Evolutionary conservation across 2,113 vertebrate genomes (phyloP), one percentile per base, ranked within the genome.

Genomic region (Syngnathoides biaculeatus): DNA sequence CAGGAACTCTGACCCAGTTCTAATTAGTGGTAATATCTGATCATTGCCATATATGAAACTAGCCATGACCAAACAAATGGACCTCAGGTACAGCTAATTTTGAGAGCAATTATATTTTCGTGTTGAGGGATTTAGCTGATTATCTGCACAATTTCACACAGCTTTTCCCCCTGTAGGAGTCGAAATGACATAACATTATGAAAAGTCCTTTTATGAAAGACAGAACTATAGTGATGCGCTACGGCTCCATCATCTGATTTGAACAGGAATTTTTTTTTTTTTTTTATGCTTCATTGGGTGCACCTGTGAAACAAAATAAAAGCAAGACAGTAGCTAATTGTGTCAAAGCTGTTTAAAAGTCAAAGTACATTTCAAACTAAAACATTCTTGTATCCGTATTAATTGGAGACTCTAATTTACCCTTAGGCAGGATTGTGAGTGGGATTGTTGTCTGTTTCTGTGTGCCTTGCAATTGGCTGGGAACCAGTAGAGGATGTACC

Each of bases 41-140:
- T 94, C 94, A 93, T 93, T 92, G 86, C 94, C 92, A 93, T 94
- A 93, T 94, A 96, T 94, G 95, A 98, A 97, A 96, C 96, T 97
- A 95, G 94, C 95, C 97, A 95, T 99, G 97, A 98, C 97, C 95
- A 94, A 96, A 96, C 93, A 94, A 95, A 97, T 96, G 95, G 94
- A 95, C 95, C 93, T 92, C 94, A 98, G 96, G 95, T 98, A 98
- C 93, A 93, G 94, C 93, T 97, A 98, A 98, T 99, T 98, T 95
- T 94, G 92, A 86, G 92, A 95, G 95, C 95, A 99, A 98, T 99
- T 98, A 99, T 96, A 95, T 95, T 97, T 94, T 94, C 95, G 93
- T 99, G 97, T 99, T 95, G 94, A 93, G 94, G 95, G 95, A 96
- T 98, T 98, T 98, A 98, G 95, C 94, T 94, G 96, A 98, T 99